Percentiles rank a stretch among this genome's conserved stretches.
These are phyloP conservation scores for Heliothis peltigera DNA, from an alignment of 2,888 invertebrate species.

Conservation along the genomic window DNA sequence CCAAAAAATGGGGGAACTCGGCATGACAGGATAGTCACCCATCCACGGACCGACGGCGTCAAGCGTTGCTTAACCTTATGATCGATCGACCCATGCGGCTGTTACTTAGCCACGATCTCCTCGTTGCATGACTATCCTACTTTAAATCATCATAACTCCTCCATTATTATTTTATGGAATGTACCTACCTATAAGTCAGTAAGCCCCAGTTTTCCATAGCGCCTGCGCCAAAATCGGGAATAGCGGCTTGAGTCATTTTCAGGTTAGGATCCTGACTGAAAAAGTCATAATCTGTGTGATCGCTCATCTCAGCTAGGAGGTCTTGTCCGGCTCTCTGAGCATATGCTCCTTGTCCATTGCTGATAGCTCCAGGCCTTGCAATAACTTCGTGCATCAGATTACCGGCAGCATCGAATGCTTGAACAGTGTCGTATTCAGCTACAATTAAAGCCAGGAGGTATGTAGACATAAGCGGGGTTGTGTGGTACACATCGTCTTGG, in stretches of 20 bases:
- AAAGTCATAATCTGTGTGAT: constrained; percentile 88
- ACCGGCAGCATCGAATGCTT: constrained; percentile 22
- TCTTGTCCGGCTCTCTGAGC: constrained; percentile 81
- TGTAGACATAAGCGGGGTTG: constrained; percentile 90
- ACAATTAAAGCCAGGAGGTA: constrained; percentile 93
- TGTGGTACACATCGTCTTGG: constrained; percentile 75
- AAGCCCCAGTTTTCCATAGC: constrained; percentile 97
- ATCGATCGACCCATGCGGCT: too few relatives aligned
- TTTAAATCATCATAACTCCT: too few relatives aligned
- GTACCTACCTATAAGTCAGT: constrained; percentile 91
- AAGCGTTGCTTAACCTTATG: too few relatives aligned
- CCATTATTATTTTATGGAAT: too few relatives aligned
- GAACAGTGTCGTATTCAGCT: constrained; percentile 87
- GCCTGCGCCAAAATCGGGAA: constrained; percentile 94
- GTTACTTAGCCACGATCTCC: too few relatives aligned
- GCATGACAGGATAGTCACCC: too few relatives aligned
- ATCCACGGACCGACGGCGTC: too few relatives aligned
- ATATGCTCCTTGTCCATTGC: constrained; percentile 77
- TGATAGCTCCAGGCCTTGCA: constrained; percentile 82
- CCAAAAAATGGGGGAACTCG: too few relatives aligned
- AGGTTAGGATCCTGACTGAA: constrained; percentile 82
- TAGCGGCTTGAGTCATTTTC: constrained; percentile 93
- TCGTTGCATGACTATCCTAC: background rate
- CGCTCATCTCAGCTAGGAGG: constrained; percentile 86
- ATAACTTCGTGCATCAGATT: constrained; percentile 79